These are phyloP conservation scores for Xylophagus ater DNA, from an alignment of 2,888 invertebrate species.

Conservation along the genomic window DNA sequence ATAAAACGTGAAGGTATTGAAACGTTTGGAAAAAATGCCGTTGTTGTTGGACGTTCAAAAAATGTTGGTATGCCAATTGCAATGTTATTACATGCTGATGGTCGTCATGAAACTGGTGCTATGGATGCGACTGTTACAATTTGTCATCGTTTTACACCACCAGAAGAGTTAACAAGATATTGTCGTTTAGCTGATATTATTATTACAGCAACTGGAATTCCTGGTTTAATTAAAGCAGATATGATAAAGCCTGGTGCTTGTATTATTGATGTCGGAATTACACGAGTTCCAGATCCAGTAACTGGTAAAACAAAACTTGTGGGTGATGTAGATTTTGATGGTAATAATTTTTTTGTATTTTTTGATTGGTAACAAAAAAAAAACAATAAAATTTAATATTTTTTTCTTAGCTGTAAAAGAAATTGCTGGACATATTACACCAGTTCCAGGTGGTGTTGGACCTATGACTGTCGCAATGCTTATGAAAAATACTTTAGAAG, in stretches of 20 bases:
- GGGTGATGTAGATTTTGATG: slow-evolving; percentile 83
- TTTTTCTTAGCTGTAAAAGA: slow-evolving; percentile 53
- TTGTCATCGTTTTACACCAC: slow-evolving; percentile 79
- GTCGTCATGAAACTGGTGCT: slow-evolving; percentile 54
- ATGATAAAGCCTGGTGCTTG: slow-evolving; percentile 85
- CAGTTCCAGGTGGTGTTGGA: slow-evolving; percentile 86
- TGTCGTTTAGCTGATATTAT: slow-evolving; percentile 43
- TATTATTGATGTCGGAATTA: slow-evolving; percentile 82
- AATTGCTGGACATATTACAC: slow-evolving; percentile 75
- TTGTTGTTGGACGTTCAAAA: slow-evolving; percentile 82
- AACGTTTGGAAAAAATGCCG: slow-evolving; percentile 76
- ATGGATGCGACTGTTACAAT: slow-evolving; percentile 83
- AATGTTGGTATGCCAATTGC: slow-evolving; percentile 87
- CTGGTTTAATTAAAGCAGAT: slow-evolving; percentile 61
- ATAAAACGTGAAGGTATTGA: slow-evolving; percentile 49
- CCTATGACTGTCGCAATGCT: slow-evolving; percentile 93
- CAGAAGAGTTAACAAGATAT: slow-evolving; percentile 56
- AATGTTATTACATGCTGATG: slow-evolving; percentile 70
- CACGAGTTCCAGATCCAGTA: slow-evolving; percentile 50
- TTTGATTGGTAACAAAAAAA: slow-evolving; percentile 1
- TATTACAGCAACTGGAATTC: slow-evolving; percentile 49
- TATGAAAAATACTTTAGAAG: slow-evolving; percentile 77
- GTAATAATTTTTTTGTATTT: slow-evolving; percentile 32
- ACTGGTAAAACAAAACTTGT: slow-evolving; percentile 62
- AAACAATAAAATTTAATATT: slow-evolving; percentile 14